phyloP scores from a whole-genome alignment of 2,888 invertebrate genomes.

The Pyrrhosoma nymphula region DNA sequence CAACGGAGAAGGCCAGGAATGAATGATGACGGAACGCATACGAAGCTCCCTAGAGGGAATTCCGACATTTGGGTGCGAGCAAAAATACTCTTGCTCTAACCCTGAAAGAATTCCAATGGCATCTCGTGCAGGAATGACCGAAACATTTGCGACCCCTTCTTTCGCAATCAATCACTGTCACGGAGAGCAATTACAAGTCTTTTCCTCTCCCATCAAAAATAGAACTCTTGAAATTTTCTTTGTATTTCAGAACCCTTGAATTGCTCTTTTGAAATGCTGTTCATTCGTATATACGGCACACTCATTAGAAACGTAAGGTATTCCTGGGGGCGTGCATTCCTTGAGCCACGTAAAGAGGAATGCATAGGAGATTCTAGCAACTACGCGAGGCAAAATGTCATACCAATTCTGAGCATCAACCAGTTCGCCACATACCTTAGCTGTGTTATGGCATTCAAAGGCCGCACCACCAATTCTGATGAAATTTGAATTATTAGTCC shows the following conservation, averaged over 20 bases:
- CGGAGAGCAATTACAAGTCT: background rate
- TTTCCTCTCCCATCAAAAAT: background rate
- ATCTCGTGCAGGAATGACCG: background rate
- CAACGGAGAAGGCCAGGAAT: background rate
- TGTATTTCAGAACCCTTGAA: background rate
- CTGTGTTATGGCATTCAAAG: too few species aligned
- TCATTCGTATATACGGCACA: background rate
- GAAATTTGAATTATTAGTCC: too few species aligned
- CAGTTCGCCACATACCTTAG: too few species aligned
- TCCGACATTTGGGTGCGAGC: background rate
- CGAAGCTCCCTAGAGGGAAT: background rate
- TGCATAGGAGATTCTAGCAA: background rate
- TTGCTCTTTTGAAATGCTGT: background rate
- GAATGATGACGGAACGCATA: background rate
- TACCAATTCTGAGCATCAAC: too few species aligned
- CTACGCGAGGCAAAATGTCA: background rate
- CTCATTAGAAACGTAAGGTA: background rate
- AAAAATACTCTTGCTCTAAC: background rate
- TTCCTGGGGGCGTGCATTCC: background rate
- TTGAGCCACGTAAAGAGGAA: background rate
- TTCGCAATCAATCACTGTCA: background rate
- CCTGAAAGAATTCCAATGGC: background rate
- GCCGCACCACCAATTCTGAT: too few species aligned
- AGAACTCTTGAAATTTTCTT: background rate
- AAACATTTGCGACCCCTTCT: too few species aligned